Evolutionary conservation across 1,140 invertebrate species (phyloP).

Genomic region (Drosophila bocki): DNA sequence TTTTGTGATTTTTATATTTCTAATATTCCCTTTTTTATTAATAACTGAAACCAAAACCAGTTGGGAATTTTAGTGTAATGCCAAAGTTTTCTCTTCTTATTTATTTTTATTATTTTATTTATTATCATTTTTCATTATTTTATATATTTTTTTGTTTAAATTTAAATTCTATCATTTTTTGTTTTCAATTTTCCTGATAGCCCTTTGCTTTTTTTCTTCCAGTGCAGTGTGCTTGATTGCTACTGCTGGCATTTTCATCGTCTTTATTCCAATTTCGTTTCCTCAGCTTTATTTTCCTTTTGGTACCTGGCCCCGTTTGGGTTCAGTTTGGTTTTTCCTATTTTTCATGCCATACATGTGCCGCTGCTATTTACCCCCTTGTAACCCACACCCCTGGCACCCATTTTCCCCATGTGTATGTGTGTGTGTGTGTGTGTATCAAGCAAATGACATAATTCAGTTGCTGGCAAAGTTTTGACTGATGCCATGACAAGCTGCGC

Average conservation of each 20-base stretch:
- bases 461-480: conserved; percentile 80
- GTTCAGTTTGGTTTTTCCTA: conserved; percentile 23
- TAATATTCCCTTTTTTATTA: background rate
- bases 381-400: conserved; percentile 6
- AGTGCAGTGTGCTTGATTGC: conserved; percentile 18
- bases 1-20: background rate
- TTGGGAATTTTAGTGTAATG: background rate
- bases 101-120: no score
- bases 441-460: conserved; percentile 83
- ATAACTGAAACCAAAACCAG: no score
- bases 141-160: no score
- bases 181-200: background rate
- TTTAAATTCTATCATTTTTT: no score
- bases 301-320: conserved; percentile 40
- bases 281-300: conserved; percentile 47
- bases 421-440: conserved; percentile 24
- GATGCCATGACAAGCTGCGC: conserved; percentile 64
- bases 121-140: no score
- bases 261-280: conserved; percentile 40
- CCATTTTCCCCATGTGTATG: conserved; percentile 12
- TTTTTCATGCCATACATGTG: conserved; percentile 37
- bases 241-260: conserved; percentile 44
- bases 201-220: background rate
- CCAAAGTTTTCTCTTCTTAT: no score
- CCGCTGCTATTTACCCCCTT: conserved; percentile 36